These are phyloP conservation scores for Heteromormyrus szaboi DNA, from an alignment of 2,797 vertebrate genomes.

Conservation along the genomic window DNA sequence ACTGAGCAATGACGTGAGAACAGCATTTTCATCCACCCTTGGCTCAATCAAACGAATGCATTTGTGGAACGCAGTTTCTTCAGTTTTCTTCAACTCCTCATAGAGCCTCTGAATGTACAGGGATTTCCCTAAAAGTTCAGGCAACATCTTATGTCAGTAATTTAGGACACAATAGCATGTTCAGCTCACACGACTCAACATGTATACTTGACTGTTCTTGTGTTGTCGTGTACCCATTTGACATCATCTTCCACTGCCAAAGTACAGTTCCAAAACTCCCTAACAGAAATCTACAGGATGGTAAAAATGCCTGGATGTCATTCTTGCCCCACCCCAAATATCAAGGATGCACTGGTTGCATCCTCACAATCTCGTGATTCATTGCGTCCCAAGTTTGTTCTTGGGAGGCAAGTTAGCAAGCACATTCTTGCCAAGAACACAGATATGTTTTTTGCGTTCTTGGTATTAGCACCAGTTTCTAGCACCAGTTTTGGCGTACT, in stretches of 20 bases:
- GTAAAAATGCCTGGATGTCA: not conserved
- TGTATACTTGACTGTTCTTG: not conserved
- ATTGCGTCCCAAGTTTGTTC: not conserved
- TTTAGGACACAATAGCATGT: not conserved
- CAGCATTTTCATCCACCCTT: conserved; percentile 71
- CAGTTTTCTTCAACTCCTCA: conserved; percentile 54
- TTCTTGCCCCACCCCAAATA: not conserved
- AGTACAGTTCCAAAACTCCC: not conserved
- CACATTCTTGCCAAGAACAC: not conserved
- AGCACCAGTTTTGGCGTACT: conserved; percentile 33
- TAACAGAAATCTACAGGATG: not conserved
- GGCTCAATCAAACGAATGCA: conserved; percentile 76
- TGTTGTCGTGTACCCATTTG: not conserved
- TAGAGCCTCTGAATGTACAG: conserved; percentile 79
- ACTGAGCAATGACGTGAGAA: conserved; percentile 68
- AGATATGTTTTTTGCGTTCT: not conserved
- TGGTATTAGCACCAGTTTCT: not conserved
- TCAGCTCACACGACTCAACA: not conserved
- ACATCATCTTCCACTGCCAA: not conserved
- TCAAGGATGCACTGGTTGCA: not conserved
- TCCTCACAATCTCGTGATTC: not conserved
- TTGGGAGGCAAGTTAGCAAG: not conserved
- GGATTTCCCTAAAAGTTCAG: conserved; percentile 75
- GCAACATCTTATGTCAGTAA: not conserved
- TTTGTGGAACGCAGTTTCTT: conserved; percentile 50